phyloP scores from a whole-genome alignment of 2,113 vertebrate genomes.

The Felis chaus region DNA sequence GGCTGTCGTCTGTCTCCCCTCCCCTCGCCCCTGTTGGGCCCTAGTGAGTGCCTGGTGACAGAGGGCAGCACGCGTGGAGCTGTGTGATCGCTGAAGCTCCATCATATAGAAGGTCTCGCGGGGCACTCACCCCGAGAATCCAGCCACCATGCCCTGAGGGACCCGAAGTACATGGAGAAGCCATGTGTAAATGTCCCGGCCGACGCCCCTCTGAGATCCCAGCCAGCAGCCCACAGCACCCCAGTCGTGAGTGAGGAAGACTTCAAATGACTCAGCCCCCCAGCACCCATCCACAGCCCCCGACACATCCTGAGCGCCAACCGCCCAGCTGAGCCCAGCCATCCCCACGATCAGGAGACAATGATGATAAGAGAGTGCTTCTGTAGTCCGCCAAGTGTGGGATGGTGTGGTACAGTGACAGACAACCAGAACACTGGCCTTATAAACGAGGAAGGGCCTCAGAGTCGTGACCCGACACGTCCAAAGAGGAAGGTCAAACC shows the following conservation, averaged over 20 bases:
- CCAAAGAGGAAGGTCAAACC: neutral
- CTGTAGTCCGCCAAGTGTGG: fast-evolving
- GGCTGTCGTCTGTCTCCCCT: neutral
- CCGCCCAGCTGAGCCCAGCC: neutral
- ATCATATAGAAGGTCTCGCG: neutral
- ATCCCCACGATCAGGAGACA: no score
- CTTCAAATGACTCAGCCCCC: neutral
- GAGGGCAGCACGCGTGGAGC: fast-evolving
- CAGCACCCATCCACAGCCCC: fast-evolving
- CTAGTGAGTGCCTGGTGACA: fast-evolving
- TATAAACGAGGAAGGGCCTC: neutral
- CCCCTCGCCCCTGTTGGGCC: neutral
- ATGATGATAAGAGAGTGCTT: fast-evolving
- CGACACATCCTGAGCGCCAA: fast-evolving
- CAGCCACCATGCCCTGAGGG: neutral
- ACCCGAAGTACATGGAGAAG: fast-evolving
- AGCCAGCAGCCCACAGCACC: neutral
- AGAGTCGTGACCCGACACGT: fast-evolving
- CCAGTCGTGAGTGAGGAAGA: fast-evolving
- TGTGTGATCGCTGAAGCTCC: fast-evolving
- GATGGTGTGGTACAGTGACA: fast-evolving
- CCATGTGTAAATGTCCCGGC: fast-evolving
- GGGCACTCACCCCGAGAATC: neutral
- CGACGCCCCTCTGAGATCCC: neutral
- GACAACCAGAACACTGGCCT: neutral